Conservation (phyloP, 1,140 invertebrate genomes). For the Aricia agestis region DNA sequence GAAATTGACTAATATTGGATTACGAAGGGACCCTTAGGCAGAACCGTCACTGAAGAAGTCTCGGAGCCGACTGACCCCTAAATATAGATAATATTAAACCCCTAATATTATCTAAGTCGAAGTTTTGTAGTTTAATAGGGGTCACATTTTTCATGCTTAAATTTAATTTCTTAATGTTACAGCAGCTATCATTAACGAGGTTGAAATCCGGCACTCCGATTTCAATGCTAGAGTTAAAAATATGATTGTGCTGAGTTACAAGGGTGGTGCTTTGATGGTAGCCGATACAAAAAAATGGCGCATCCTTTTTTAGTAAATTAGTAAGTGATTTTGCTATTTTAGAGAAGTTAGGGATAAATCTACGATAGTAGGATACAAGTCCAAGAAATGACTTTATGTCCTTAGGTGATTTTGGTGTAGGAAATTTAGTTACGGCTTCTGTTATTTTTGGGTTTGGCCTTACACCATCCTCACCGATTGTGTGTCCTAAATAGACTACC, state of each 20-base stretch:
- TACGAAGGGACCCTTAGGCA: not conserved
- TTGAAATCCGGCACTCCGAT: not conserved
- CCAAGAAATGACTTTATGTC: no score
- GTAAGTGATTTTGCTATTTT: no score
- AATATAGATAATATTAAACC: no score
- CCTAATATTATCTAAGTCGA: not conserved
- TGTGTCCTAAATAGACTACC: no score
- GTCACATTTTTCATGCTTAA: slow-evolving; percentile 2
- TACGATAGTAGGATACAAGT: no score
- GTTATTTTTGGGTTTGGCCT: no score
- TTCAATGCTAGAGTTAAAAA: not conserved
- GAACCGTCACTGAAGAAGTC: not conserved
- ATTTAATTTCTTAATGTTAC: slow-evolving; percentile 4
- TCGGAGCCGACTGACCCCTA: no score
- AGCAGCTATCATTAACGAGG: slow-evolving; percentile 1
- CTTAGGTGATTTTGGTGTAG: no score
- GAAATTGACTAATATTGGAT: not conserved
- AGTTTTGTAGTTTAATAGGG: slow-evolving; percentile 7
- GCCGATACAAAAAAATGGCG: slow-evolving; percentile 2
- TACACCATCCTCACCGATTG: no score
- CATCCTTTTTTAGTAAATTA: slow-evolving; percentile 15
- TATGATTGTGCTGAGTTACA: slow-evolving; percentile 1
- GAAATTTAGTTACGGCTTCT: no score
- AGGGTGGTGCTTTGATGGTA: slow-evolving; percentile 24
- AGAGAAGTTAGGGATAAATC: no score